Conservation (phyloP, 2,888 invertebrate genomes). For the Onchidella celtica region DNA sequence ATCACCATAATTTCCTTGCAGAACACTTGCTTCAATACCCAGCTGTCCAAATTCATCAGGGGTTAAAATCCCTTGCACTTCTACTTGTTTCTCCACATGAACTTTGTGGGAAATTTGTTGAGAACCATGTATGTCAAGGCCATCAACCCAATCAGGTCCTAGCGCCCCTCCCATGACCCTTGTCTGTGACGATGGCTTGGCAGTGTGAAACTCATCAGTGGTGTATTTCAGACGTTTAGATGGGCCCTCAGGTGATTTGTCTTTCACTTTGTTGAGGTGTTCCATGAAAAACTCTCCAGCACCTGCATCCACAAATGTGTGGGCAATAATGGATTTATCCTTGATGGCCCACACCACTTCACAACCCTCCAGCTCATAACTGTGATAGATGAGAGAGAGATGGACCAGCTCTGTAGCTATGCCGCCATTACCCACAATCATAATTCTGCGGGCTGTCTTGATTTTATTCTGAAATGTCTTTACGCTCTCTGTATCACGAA, state of each 20-base stretch:
- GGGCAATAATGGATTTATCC: conserved; percentile 94
- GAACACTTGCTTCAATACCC: no score
- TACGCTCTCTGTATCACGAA: conserved; percentile 97
- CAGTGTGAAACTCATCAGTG: conserved; percentile 27
- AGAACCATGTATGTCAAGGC: conserved; percentile 62
- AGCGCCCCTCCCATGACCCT: conserved; percentile 88
- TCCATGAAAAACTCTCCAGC: conserved; percentile 94
- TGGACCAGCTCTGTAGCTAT: conserved; percentile 97
- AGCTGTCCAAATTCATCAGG: conserved; percentile 62
- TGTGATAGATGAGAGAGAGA: conserved; percentile 62
- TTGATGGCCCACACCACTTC: conserved; percentile 96
- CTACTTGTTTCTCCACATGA: conserved; percentile 80
- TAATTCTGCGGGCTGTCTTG: conserved; percentile 85
- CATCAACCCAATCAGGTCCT: conserved; percentile 96
- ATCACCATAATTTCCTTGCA: no score
- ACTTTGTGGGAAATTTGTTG: conserved; percentile 71
- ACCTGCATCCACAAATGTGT: conserved; percentile 96
- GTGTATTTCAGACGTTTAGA: conserved; percentile 77
- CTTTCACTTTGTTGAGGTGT: conserved; percentile 68
- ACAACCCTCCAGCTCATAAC: conserved; percentile 90
- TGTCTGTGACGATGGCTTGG: neutral
- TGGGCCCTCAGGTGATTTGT: conserved; percentile 53
- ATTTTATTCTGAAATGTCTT: conserved; percentile 87
- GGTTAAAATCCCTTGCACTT: conserved; percentile 75
- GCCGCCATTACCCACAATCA: conserved; percentile 97